A percentile compares a stretch with the other conserved stretches of the same genome.
Conservation (phyloP, 2,797 vertebrate genomes). For the Sciurus vulgaris region DNA sequence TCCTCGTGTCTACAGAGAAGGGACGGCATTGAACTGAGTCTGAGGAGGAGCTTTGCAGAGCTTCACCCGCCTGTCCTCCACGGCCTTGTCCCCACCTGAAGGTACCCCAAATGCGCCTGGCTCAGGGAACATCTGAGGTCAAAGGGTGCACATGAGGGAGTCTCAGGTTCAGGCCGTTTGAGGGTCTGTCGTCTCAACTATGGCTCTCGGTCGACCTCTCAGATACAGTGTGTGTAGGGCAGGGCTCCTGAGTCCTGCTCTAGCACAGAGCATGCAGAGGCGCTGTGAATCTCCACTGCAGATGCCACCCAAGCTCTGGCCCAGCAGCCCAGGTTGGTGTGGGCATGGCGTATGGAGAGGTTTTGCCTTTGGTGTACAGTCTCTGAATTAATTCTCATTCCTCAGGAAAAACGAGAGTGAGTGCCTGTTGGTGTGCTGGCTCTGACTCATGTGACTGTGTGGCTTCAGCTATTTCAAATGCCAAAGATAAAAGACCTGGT, state of each 20-base stretch:
- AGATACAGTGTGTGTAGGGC: not conserved
- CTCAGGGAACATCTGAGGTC: not conserved
- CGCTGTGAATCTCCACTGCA: accelerated
- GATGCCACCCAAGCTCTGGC: accelerated
- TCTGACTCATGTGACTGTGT: not conserved
- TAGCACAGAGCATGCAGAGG: accelerated
- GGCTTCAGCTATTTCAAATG: not conserved
- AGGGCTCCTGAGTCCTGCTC: accelerated
- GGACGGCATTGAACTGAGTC: not conserved
- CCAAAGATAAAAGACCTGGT: not conserved
- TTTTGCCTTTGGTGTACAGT: accelerated
- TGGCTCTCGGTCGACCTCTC: accelerated
- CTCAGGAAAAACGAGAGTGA: not conserved
- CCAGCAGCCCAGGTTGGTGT: accelerated
- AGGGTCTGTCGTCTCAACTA: not conserved
- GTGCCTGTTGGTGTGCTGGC: not conserved
- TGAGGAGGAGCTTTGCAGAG: not conserved
- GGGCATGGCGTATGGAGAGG: accelerated
- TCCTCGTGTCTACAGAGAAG: not conserved
- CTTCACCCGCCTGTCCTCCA: not conserved
- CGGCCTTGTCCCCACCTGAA: too few relatives aligned
- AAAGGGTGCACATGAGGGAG: not conserved
- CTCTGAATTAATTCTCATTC: not conserved
- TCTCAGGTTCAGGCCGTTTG: too few relatives aligned
- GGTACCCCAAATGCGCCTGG: too few relatives aligned